Percentiles rank a stretch among this genome's conserved stretches.
Conservation (phyloP, 2,113 vertebrate species). For the Oreamnos americanus region DNA sequence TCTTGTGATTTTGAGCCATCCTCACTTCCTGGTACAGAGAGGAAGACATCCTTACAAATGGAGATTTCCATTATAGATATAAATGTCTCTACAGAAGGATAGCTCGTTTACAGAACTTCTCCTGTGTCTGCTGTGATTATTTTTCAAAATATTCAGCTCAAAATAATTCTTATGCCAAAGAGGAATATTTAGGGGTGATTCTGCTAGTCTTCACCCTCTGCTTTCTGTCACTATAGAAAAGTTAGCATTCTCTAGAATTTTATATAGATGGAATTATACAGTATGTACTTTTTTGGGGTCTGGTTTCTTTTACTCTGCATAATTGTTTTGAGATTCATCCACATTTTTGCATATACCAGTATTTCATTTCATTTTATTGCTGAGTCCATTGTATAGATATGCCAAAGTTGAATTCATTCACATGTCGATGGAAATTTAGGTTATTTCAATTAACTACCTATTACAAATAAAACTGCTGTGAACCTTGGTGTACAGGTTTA, state of each 20-base stretch:
- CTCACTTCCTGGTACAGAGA: not conserved
- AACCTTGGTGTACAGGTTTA: not conserved
- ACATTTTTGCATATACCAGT: not conserved
- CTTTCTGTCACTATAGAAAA: not conserved
- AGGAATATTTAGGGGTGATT: not conserved
- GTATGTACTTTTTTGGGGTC: not conserved
- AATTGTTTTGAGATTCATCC: not conserved
- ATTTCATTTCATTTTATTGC: not conserved
- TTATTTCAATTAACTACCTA: not conserved
- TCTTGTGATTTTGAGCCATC: not conserved
- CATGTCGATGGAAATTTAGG: not conserved
- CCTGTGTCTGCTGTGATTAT: not conserved
- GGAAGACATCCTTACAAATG: not conserved
- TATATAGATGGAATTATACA: not conserved
- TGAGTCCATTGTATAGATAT: not conserved
- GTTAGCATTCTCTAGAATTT: not conserved
- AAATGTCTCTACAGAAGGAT: not conserved
- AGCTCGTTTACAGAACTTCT: not conserved
- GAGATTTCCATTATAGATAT: not conserved
- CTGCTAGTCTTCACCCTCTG: not conserved
- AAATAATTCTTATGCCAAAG: not conserved
- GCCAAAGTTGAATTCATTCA: not conserved
- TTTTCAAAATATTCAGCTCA: not conserved
- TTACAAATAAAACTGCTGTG: not conserved
- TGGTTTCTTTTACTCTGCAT: not conserved